These are phyloP conservation scores for Ploceus nigricollis DNA, from an alignment of 2,113 vertebrate species.

Conservation along the genomic window DNA sequence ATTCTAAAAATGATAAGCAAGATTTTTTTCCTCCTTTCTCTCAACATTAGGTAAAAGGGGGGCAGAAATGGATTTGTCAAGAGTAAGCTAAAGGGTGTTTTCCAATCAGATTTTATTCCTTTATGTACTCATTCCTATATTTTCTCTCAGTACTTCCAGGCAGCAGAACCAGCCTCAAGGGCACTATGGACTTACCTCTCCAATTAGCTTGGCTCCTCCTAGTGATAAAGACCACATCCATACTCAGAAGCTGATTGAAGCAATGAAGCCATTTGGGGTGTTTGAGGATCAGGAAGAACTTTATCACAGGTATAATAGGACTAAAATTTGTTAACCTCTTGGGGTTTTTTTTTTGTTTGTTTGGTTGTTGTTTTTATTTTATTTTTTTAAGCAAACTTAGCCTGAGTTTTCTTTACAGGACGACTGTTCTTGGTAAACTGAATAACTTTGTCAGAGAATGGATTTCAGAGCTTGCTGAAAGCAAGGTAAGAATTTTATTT, in stretches of 20 bases:
- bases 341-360: rapidly evolving
- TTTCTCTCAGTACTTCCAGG: conserved; percentile 73
- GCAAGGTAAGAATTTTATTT: conserved; percentile 80
- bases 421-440: conserved; percentile 85
- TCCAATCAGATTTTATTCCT: background rate
- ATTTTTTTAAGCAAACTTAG: background rate
- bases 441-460: conserved; percentile 94
- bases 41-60: background rate
- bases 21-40: background rate
- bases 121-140: background rate
- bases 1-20: background rate
- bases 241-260: conserved; percentile 88
- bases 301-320: conserved; percentile 83
- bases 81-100: background rate
- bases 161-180: conserved; percentile 77
- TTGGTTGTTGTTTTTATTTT: background rate
- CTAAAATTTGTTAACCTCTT: background rate
- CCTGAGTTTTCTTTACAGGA: conserved; percentile 71
- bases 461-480: conserved; percentile 91
- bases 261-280: conserved; percentile 93
- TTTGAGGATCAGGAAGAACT: conserved; percentile 94
- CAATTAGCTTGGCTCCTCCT: conserved; percentile 90
- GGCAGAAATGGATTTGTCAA: background rate
- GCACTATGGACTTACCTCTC: conserved; percentile 92
- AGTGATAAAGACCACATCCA: conserved; percentile 86